Percentiles rank a stretch among this genome's conserved stretches.
Conservation (phyloP, 1,140 invertebrate genomes). For the Venustaconcha ellipsiformis region DNA sequence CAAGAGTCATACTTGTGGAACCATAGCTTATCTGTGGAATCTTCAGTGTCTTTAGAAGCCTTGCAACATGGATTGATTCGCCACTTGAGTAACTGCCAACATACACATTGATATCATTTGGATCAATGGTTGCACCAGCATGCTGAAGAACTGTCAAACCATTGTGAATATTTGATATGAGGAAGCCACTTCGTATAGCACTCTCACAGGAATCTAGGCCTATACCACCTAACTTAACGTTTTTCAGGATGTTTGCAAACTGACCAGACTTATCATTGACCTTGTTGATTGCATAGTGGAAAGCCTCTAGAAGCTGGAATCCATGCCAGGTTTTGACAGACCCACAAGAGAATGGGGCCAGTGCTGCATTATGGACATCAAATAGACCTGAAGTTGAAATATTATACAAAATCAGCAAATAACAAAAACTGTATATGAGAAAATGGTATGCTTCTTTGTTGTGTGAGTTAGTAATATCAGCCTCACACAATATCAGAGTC, state of each 20-base stretch:
- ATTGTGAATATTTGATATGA: slow-evolving; percentile 61
- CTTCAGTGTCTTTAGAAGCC: slow-evolving; percentile 73
- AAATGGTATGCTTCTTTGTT: too few species aligned
- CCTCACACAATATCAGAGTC: too few species aligned
- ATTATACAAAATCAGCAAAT: background rate
- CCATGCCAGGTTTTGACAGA: slow-evolving; percentile 56
- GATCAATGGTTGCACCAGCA: slow-evolving; percentile 41
- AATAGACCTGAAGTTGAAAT: slow-evolving; percentile 53
- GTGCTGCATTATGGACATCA: slow-evolving; percentile 55
- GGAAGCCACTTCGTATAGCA: slow-evolving; percentile 51
- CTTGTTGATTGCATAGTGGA: slow-evolving; percentile 58
- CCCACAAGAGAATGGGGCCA: slow-evolving; percentile 60
- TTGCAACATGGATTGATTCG: slow-evolving; percentile 55
- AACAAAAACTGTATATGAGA: background rate
- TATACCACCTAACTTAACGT: slow-evolving; percentile 58
- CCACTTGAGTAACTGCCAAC: slow-evolving; percentile 58
- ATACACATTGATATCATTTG: slow-evolving; percentile 55
- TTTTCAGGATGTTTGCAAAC: slow-evolving; percentile 51
- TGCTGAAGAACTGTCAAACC: slow-evolving; percentile 41
- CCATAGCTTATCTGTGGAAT: slow-evolving; percentile 86
- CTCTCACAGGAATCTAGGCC: slow-evolving; percentile 62
- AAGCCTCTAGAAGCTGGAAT: slow-evolving; percentile 64
- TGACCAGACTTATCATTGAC: slow-evolving; percentile 59
- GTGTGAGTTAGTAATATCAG: too few species aligned
- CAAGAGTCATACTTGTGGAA: slow-evolving; percentile 80